Base-by-base conservation (phyloP, 2,888 invertebrate genomes). In the Erpobdella octoculata region DNA sequence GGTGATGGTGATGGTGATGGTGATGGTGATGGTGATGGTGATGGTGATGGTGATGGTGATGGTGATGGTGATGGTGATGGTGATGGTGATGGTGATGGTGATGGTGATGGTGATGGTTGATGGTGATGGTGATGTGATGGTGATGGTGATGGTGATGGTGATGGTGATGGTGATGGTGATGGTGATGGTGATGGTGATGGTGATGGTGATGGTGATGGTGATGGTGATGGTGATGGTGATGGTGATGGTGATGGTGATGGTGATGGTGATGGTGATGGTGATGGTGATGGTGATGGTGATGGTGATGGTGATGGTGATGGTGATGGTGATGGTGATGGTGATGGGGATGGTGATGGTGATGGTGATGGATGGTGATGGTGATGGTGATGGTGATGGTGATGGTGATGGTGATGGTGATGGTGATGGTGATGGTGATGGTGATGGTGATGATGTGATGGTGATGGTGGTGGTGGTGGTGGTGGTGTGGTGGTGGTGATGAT, bases 311-410 rank as follows among this genome's bases (percentile, higher is more conserved):
- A 53, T n/a, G n/a, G n/a, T n/a, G 65, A 65, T 33, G 35, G 36
- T 65, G 65, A 65, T 33, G 65, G 36, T 65, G 65, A 65, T 65
- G 65, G 36, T 65, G 65, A 65, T 65, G 65, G 36, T 65, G 65
- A 65, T 65, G 65, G 36, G 33, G 65, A 65, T 65, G 65, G n/a
- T 37, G 66, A 66, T 66, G 66, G 37, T 37, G 66, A 66, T 37
- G 66, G 37, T 37, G 66, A 66, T 37, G 66, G 66, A 66, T 37
- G 66, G 37, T 37, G 66, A 66, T 2, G 35, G 25, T 37, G 62
- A 62, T 15, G 36, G 21, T 12, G 33, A 33, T 25, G 33, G 21
- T 15, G 62, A 35, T 25, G 36, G 31, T 15, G 62, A 62, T 8
- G 62, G 18, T 35, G 28, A 68, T 69, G 69, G 59, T 69, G 48